These are phyloP conservation scores for Phyllostomus hastatus DNA, from an alignment of 2,113 vertebrate genomes.

Conservation along the genomic window DNA sequence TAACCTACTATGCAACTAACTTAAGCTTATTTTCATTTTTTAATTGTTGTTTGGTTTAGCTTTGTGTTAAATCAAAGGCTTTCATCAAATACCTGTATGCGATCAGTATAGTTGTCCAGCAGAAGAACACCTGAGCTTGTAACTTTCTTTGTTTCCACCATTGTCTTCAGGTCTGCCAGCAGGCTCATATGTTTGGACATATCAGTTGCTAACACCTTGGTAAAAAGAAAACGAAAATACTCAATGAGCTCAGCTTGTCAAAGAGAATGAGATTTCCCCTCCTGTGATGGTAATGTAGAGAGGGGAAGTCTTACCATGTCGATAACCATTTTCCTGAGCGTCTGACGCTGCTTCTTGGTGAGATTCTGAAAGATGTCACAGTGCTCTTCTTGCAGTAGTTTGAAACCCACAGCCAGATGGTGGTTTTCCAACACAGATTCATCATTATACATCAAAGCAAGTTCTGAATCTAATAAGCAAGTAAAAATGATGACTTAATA, in stretches of 20 bases:
- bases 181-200: slow-evolving; percentile 99
- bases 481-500: not conserved
- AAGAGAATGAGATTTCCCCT: fast-evolving
- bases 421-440: slow-evolving; percentile 99
- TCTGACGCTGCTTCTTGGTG: slow-evolving; percentile 94
- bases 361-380: slow-evolving; percentile 99
- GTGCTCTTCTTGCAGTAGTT: slow-evolving; percentile 96
- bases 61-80: not conserved
- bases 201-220: slow-evolving; percentile 95
- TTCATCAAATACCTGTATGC: slow-evolving; percentile 90
- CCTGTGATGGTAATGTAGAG: fast-evolving
- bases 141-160: slow-evolving; percentile 99
- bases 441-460: slow-evolving; percentile 98
- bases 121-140: slow-evolving; percentile 97
- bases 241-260: not conserved
- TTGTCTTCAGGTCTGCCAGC: slow-evolving; percentile 96
- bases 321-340: slow-evolving; percentile 96
- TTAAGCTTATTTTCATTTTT: not conserved
- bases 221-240: not conserved
- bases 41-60: not conserved
- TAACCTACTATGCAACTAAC: not conserved
- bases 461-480: slow-evolving; percentile 89
- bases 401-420: slow-evolving; percentile 97
- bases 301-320: slow-evolving; percentile 89
- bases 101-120: slow-evolving; percentile 96